These are phyloP conservation scores for Atta colombica DNA, from an alignment of 1,140 invertebrate genomes.

Conservation along the genomic window DNA sequence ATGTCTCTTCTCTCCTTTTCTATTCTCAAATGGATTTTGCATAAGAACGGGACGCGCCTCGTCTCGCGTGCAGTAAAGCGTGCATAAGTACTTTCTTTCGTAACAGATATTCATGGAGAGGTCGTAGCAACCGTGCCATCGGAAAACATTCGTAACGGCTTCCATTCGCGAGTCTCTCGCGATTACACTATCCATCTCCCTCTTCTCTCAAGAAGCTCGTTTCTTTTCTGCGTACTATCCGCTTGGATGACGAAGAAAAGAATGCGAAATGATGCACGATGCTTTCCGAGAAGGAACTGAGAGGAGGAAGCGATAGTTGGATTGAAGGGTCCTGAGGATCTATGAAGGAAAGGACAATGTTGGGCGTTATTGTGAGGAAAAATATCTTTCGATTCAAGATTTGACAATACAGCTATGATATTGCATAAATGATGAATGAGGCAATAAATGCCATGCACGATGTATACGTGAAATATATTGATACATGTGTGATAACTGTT, in stretches of 20 bases:
- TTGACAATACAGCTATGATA: constrained; percentile 18
- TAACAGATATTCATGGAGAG: constrained; percentile 48
- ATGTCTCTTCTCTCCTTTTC: constrained; percentile 41
- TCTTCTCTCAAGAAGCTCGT: constrained; percentile 27
- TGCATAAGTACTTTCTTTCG: constrained; percentile 39
- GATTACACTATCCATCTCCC: constrained; percentile 45
- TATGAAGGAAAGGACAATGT: constrained; percentile 56
- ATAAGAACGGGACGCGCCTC: constrained; percentile 40
- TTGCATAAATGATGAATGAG: constrained; percentile 53
- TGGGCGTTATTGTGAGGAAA: constrained; percentile 47
- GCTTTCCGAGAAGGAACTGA: neutral
- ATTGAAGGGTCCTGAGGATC: constrained; percentile 43
- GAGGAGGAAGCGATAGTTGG: constrained; percentile 1
- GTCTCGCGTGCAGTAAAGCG: constrained; percentile 56
- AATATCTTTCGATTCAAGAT: constrained; percentile 49
- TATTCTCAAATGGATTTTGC: constrained; percentile 58
- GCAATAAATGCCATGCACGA: neutral
- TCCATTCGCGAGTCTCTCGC: constrained; percentile 55
- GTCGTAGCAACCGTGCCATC: constrained; percentile 37
- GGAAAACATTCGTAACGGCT: constrained; percentile 64
- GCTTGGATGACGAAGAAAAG: constrained; percentile 50
- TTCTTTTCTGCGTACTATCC: constrained; percentile 27
- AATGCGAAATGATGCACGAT: constrained; percentile 63
- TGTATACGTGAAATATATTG: neutral
- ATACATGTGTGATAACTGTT: neutral